These are phyloP conservation scores for Centropyge bicolor DNA, from an alignment of 2,797 vertebrate genomes.

Conservation along the genomic window DNA sequence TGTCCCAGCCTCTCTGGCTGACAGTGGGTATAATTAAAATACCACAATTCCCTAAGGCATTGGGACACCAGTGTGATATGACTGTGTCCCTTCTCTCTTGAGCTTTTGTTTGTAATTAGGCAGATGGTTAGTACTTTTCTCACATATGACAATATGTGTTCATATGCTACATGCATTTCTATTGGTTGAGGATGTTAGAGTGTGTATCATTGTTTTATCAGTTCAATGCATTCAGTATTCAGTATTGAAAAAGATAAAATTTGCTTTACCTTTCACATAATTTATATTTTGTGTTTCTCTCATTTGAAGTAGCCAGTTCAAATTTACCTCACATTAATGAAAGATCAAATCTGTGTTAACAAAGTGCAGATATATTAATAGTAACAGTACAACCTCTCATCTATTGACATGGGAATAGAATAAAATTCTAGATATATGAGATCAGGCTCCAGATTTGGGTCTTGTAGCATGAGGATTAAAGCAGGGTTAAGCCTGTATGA, in stretches of 20 bases:
- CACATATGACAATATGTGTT: background rate
- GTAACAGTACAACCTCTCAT: constrained; percentile 6
- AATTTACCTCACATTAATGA: background rate
- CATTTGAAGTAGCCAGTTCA: background rate
- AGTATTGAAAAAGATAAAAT: background rate
- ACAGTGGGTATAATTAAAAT: constrained; percentile 39
- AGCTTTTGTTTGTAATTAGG: constrained; percentile 7
- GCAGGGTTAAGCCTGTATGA: constrained; percentile 49
- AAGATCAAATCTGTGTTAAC: constrained; percentile 9
- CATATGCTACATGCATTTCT: background rate
- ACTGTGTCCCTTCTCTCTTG: background rate
- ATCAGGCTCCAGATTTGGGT: constrained; percentile 28
- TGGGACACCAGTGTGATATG: background rate
- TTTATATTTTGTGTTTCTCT: background rate
- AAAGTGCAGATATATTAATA: constrained; percentile 12
- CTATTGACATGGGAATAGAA: constrained; percentile 2
- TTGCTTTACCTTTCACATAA: background rate
- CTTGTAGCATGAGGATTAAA: constrained; percentile 27
- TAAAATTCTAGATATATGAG: constrained; percentile 43
- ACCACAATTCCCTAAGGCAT: constrained; percentile 18
- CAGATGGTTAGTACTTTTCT: constrained; percentile 6
- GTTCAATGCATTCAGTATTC: background rate
- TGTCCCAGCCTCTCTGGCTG: constrained; percentile 26
- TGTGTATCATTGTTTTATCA: background rate
- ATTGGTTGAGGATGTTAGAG: background rate